Percentiles rank a stretch among this genome's conserved stretches.
phyloP scores from a whole-genome alignment of 1,140 invertebrate species.

The Brachionus rotundiformis region DNA sequence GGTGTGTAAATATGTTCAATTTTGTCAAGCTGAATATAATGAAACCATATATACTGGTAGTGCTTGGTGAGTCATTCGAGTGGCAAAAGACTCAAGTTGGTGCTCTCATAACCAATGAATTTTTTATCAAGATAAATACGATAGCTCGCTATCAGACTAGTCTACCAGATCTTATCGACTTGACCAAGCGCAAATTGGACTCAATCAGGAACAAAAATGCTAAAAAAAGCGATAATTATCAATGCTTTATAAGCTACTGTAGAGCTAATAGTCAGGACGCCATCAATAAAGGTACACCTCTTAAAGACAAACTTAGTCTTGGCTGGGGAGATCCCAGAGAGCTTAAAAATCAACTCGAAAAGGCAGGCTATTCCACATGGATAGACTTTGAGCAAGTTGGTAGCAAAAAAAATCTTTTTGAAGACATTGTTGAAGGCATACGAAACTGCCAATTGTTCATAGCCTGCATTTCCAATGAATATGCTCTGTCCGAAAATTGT shows the following conservation, averaged over 20 bases:
- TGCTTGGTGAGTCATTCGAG: slow-evolving; percentile 55
- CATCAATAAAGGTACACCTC: slow-evolving; percentile 53
- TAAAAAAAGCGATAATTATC: slow-evolving; percentile 34
- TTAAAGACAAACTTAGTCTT: slow-evolving; percentile 51
- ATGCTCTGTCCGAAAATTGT: slow-evolving; percentile 57
- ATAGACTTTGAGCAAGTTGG: slow-evolving; percentile 55
- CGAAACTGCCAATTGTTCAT: slow-evolving; percentile 57
- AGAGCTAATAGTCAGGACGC: slow-evolving; percentile 59
- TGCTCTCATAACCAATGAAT: slow-evolving; percentile 57
- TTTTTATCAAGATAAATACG: slow-evolving; percentile 61
- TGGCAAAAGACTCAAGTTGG: slow-evolving; percentile 59
- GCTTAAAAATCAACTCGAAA: slow-evolving; percentile 55
- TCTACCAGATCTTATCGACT: slow-evolving; percentile 55
- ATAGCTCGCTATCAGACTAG: slow-evolving; percentile 56
- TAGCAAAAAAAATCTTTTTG: slow-evolving; percentile 57
- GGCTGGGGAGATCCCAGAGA: slow-evolving; percentile 60
- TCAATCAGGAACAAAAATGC: slow-evolving; percentile 41
- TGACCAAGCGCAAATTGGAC: slow-evolving; percentile 54
- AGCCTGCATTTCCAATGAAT: slow-evolving; percentile 60
- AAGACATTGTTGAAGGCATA: slow-evolving; percentile 60
- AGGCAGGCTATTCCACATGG: slow-evolving; percentile 58
- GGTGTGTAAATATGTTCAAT: slow-evolving; percentile 56
- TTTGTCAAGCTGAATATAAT: slow-evolving; percentile 57
- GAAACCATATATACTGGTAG: slow-evolving; percentile 57
- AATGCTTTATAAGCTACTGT: slow-evolving; percentile 38